Conservation (phyloP, 1,140 invertebrate genomes). For the Hycleus cichorii region DNA sequence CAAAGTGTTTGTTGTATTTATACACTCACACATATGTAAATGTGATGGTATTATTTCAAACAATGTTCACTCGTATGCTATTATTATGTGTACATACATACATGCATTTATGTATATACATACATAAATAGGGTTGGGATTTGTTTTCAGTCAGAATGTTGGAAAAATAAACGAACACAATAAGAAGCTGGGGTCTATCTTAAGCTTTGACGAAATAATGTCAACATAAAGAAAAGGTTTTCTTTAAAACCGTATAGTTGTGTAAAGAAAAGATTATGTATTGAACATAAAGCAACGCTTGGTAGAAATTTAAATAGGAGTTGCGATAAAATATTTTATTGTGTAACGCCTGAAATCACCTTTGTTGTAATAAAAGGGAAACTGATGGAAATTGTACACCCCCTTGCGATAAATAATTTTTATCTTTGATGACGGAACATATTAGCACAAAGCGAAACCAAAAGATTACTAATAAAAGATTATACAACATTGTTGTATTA, state of each 20-base stretch:
- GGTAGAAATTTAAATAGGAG: constrained; percentile 23
- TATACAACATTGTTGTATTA: neutral
- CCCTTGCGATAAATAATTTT: constrained; percentile 20
- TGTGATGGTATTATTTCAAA: too few species aligned
- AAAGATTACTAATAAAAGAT: constrained; percentile 6
- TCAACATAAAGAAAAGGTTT: constrained; percentile 8
- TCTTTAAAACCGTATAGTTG: constrained; percentile 14
- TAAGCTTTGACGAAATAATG: constrained; percentile 11
- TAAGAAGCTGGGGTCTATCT: constrained; percentile 2
- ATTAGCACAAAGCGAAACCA: constrained; percentile 12
- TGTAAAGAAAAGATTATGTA: constrained; percentile 15
- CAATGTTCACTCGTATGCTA: too few species aligned
- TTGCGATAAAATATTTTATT: constrained; percentile 26
- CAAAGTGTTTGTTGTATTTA: too few species aligned
- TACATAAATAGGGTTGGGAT: too few species aligned
- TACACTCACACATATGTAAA: too few species aligned
- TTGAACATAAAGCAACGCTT: constrained; percentile 20
- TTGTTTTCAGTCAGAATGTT: too few species aligned
- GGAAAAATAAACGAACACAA: neutral
- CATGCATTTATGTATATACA: too few species aligned
- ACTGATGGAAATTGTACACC: constrained; percentile 9
- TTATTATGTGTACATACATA: too few species aligned
- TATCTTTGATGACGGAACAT: constrained; percentile 19
- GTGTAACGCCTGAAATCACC: constrained; percentile 19
- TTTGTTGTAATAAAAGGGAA: constrained; percentile 23